Conservation (phyloP, 2,797 vertebrate genomes). For the Eidolon dupreanum region DNA sequence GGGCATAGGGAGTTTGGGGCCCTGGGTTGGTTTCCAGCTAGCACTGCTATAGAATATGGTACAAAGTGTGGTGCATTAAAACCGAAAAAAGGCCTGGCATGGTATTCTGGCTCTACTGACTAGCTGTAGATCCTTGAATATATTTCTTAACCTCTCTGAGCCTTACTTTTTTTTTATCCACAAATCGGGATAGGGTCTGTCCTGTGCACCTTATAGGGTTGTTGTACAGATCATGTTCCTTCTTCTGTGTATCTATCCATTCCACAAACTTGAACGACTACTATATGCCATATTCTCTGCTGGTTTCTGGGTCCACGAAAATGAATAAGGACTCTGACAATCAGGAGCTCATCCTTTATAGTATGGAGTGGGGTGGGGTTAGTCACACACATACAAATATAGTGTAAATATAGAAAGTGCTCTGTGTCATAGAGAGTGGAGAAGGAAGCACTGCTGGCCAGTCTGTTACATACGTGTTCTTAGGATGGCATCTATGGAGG, state of each 20-base stretch:
- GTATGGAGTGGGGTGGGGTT: not conserved
- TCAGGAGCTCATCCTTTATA: not conserved
- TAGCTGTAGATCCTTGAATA: not conserved
- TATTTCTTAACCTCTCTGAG: not conserved
- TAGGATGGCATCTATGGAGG: not conserved
- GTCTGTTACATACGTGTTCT: not conserved
- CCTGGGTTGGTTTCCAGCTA: not conserved
- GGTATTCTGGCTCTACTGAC: not conserved
- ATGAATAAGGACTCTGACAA: not conserved
- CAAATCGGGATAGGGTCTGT: not conserved
- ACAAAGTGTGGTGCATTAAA: not conserved
- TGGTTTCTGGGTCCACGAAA: not conserved
- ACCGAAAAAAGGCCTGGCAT: not conserved
- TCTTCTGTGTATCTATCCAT: not conserved
- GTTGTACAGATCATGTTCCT: not conserved
- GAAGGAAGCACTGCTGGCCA: not conserved
- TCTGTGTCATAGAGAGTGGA: not conserved
- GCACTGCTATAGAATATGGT: not conserved
- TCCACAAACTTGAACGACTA: not conserved
- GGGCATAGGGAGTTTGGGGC: not conserved
- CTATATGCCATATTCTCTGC: not conserved
- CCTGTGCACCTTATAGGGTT: not conserved
- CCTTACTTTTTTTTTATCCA: not conserved
- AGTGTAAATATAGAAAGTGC: not conserved
- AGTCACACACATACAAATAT: not conserved